These are phyloP conservation scores for Arnoldichthys spilopterus DNA, from an alignment of 2,797 vertebrate genomes.

Conservation along the genomic window DNA sequence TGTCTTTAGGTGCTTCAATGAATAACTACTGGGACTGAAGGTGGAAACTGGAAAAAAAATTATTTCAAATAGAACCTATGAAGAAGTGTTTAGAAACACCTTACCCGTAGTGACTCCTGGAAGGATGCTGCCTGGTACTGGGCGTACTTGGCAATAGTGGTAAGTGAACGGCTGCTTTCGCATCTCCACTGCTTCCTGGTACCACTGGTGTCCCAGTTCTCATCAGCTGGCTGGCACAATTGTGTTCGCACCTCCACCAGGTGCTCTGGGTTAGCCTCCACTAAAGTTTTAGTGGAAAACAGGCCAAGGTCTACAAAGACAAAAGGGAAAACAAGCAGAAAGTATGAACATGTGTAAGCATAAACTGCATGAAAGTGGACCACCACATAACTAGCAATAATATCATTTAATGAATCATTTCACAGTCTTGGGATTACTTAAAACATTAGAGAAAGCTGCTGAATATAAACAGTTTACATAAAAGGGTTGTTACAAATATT, in stretches of 20 bases:
- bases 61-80: too few species aligned
- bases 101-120: conserved; percentile 95
- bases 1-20: neutral
- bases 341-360: too few species aligned
- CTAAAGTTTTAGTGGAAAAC: conserved; percentile 97
- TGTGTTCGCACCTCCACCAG: conserved; percentile 96
- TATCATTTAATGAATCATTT: too few species aligned
- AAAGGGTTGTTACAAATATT: too few species aligned
- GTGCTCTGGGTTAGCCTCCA: conserved; percentile 97
- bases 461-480: too few species aligned
- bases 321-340: neutral
- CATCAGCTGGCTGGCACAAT: conserved; percentile 92
- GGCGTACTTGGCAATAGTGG: conserved; percentile 96
- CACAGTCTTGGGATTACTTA: too few species aligned
- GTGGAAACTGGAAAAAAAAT: too few species aligned
- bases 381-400: too few species aligned
- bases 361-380: neutral
- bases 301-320: conserved; percentile 87
- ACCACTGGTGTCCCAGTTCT: conserved; percentile 97
- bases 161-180: conserved; percentile 94
- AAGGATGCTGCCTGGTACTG: conserved; percentile 98
- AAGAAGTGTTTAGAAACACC: conserved; percentile 30
- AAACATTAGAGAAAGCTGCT: too few species aligned
- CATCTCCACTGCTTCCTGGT: conserved; percentile 96
- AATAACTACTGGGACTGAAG: too few species aligned